Base-by-base conservation (phyloP, 1,140 invertebrate species). In the Hypothenemus hampei region DNA sequence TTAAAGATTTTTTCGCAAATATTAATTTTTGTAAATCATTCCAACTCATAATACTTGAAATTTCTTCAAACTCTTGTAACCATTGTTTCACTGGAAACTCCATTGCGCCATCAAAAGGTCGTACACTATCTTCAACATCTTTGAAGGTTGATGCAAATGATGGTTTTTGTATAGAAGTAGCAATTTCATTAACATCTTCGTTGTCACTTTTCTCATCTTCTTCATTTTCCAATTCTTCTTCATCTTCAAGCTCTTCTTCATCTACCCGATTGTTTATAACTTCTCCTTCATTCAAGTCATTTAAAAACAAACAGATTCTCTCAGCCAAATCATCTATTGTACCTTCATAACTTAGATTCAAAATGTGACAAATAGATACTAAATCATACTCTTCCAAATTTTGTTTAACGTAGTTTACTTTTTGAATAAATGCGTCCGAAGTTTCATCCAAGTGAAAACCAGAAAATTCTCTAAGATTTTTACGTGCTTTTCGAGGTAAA, bases 21-120 rank as follows among this genome's bases (percentile, higher is more conserved):
- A 66, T 41, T 29, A 61, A 45, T 41, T 63, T 66, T 39, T 66
- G 63, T 7, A 66, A 37, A 13, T 63, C 61, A 20, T 49, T 57
- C 63, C 61, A 66, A 11, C 36, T 43, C 7, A 54, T 39, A 4
- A 64, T 15, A 13, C 22, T 24, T 1, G 62, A 57, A 7, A 43
- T 58, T 40, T 65, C 62, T 26, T 67, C 64, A 41, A 67, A 65
- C 20, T 65, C 65, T 0, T 23, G 23, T 2, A 67, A 36, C 62
- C 62, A 65, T 26, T 49, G 56, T 35, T 37, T 18, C 0, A 64
- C 37, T 3, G 43, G 53, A 48, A 51, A 58, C 13, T 54, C 43
- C 8, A 51, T 39, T 4, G 29, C 55, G 24, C 60, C 62, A 36
- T 50, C 29, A 56, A 63, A 66, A 23, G 47, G 13, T 5, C 22